Evolutionary conservation across 2,113 vertebrate genomes (phyloP).

Genomic region (Dicentrarchus labrax): DNA sequence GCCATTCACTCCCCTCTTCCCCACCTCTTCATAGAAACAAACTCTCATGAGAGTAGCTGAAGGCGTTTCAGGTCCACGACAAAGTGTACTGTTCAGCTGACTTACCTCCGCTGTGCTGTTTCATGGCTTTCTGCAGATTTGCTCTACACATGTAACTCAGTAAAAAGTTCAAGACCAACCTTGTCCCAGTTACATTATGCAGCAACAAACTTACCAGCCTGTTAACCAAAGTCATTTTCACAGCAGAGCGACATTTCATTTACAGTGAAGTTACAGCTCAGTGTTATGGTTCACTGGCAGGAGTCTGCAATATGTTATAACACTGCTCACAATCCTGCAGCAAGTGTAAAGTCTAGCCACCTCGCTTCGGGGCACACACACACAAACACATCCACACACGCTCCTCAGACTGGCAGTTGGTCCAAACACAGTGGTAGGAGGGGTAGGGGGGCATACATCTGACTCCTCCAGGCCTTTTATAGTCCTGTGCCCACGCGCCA

Average conservation of each 20-base stretch:
- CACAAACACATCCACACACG: conserved; percentile 27
- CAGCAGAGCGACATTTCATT: conserved; percentile 44
- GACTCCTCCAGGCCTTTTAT: conserved; percentile 78
- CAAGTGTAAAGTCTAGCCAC: conserved; percentile 59
- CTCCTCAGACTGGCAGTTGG: conserved; percentile 47
- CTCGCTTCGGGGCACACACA: conserved; percentile 35
- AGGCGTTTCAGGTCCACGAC: background rate
- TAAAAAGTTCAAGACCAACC: conserved; percentile 4
- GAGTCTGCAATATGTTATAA: conserved; percentile 58
- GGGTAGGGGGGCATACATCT: conserved; percentile 20
- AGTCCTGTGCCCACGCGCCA: conserved; percentile 71
- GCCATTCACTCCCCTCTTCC: background rate
- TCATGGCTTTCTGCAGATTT: conserved; percentile 2
- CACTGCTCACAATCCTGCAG: conserved; percentile 52
- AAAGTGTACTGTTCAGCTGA: background rate
- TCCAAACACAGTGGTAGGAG: conserved; percentile 46
- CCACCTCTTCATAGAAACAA: background rate
- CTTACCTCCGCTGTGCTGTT: background rate
- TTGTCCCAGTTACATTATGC: background rate
- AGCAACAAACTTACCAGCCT: background rate
- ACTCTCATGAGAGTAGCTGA: background rate
- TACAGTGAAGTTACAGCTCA: conserved; percentile 44
- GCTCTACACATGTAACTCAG: background rate
- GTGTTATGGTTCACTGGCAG: conserved; percentile 50
- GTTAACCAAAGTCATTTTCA: conserved; percentile 42